Conservation (phyloP, 1,140 invertebrate species). For the Neuroterus valhalla region DNA sequence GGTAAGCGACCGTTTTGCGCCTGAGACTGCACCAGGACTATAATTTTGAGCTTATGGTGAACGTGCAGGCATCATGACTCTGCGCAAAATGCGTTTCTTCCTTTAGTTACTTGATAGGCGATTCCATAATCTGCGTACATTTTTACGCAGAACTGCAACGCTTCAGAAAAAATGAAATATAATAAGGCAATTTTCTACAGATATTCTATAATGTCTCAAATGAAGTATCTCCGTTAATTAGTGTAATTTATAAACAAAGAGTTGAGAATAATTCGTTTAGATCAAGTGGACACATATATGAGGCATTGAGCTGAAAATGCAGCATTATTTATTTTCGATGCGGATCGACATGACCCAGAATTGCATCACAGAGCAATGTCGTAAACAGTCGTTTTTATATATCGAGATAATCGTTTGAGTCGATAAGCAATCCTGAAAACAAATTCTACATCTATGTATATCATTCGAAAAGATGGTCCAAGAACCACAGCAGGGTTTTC, state of each 20-base stretch:
- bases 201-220: no score
- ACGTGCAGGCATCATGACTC: not conserved
- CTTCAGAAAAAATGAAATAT: no score
- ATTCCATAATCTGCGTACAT: no score
- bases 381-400: slow-evolving; percentile 49
- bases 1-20: slow-evolving; percentile 8
- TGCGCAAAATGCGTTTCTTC: no score
- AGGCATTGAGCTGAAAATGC: not conserved
- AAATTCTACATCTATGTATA: slow-evolving; percentile 4
- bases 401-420: slow-evolving; percentile 33
- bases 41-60: not conserved
- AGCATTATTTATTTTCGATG: not conserved
- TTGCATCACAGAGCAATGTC: slow-evolving; percentile 40
- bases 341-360: slow-evolving; percentile 36
- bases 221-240: no score
- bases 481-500: no score
- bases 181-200: no score
- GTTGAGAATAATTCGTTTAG: no score
- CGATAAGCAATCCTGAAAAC: slow-evolving; percentile 48
- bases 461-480: no score
- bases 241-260: no score
- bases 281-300: not conserved
- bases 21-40: not conserved
- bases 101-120: no score
- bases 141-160: no score